Evolutionary conservation across 2,113 vertebrate species (phyloP).

Genomic region (Engystomops pustulosus): DNA sequence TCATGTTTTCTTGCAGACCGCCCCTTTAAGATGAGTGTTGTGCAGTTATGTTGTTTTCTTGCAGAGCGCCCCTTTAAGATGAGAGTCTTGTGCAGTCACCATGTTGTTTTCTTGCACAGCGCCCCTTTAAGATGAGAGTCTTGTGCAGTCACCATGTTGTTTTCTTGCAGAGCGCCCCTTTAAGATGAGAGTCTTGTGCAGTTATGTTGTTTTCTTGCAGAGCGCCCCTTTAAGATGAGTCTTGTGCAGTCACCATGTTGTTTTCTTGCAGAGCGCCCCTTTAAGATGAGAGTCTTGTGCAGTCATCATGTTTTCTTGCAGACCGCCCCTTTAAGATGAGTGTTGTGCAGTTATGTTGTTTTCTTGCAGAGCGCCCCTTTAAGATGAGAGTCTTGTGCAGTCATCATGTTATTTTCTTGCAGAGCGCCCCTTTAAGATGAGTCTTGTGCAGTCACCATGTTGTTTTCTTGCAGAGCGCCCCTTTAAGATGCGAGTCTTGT

Average conservation of each 20-base stretch:
- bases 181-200: slow-evolving; percentile 28
- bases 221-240: slow-evolving; percentile 19
- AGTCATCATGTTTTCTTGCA: too few species aligned
- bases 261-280: too few species aligned
- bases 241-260: not conserved
- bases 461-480: too few species aligned
- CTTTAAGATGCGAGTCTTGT: slow-evolving; percentile 25
- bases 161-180: too few species aligned
- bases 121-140: slow-evolving; percentile 24
- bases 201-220: too few species aligned
- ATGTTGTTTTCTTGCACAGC: too few species aligned
- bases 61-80: slow-evolving; percentile 33
- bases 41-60: too few species aligned
- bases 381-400: slow-evolving; percentile 35
- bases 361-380: too few species aligned
- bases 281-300: slow-evolving; percentile 27
- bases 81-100: not conserved
- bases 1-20: too few species aligned
- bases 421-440: slow-evolving; percentile 26
- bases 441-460: not conserved
- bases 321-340: slow-evolving; percentile 22
- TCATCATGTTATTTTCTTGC: too few species aligned
- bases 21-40: slow-evolving; percentile 15
- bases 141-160: not conserved
- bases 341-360: not conserved